A percentile compares a stretch with the other conserved stretches of the same genome.
These are phyloP conservation scores for Notoglanidium macrostoma DNA, from an alignment of 2,797 vertebrate genomes.

Conservation along the genomic window DNA sequence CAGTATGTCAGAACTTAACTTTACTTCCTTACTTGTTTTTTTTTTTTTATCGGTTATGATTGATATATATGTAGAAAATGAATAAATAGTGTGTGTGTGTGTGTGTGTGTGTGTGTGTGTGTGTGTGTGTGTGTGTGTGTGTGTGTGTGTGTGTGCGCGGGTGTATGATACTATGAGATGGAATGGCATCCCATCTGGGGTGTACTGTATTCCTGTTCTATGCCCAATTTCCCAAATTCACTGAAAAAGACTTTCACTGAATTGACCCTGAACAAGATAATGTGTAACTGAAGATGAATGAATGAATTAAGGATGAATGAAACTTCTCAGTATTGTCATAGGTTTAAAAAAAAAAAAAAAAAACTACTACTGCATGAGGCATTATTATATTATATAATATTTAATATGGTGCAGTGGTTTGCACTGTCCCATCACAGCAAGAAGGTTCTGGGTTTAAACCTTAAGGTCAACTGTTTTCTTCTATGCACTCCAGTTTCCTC, in stretches of 20 bases:
- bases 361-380: background rate
- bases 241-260: no score
- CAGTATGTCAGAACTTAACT: background rate
- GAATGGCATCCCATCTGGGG: background rate
- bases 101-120: background rate
- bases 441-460: no score
- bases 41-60: background rate
- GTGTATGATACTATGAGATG: background rate
- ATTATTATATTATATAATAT: no score
- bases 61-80: background rate
- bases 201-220: background rate
- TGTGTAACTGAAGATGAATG: background rate
- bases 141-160: background rate
- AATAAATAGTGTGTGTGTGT: background rate
- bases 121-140: background rate
- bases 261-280: no score
- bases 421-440: no score
- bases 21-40: background rate
- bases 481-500: no score
- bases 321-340: background rate
- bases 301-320: background rate
- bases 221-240: background rate
- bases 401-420: no score
- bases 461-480: no score
- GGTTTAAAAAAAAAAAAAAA: background rate